Conservation (phyloP, 2,888 invertebrate species). For the Dendrolimus houi region DNA sequence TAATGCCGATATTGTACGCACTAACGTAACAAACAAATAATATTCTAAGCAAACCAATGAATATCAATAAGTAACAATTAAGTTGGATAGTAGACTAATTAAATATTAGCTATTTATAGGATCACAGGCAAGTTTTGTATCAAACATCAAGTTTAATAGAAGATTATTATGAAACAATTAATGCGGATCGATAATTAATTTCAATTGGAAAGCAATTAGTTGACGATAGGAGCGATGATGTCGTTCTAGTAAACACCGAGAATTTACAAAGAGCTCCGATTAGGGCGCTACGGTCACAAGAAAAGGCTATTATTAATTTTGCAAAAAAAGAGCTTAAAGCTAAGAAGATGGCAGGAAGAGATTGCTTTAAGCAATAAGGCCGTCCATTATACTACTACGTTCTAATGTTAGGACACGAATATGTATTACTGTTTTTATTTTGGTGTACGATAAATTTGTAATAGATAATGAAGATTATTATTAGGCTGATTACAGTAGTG, state of each 20-base stretch:
- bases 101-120: constrained; percentile 14
- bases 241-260: constrained; percentile 14
- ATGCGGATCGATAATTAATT: constrained; percentile 16
- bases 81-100: too few relatives aligned
- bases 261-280: constrained; percentile 7
- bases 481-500: constrained; percentile 15
- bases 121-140: constrained; percentile 21
- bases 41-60: neutral
- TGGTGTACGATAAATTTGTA: too few relatives aligned
- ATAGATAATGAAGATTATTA: constrained; percentile 8
- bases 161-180: constrained; percentile 12
- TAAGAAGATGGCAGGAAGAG: too few relatives aligned
- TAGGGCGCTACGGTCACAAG: constrained; percentile 16
- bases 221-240: constrained; percentile 16
- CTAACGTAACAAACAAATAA: too few relatives aligned
- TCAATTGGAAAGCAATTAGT: constrained; percentile 15
- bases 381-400: too few relatives aligned
- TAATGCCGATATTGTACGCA: too few relatives aligned
- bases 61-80: neutral
- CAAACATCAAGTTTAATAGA: constrained; percentile 13
- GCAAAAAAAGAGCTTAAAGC: too few relatives aligned
- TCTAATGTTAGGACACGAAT: too few relatives aligned
- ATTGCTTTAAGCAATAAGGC: too few relatives aligned
- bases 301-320: constrained; percentile 13
- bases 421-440: too few relatives aligned